Percentiles rank a stretch among this genome's conserved stretches.
phyloP scores from a whole-genome alignment of 2,797 vertebrate species.

The Pteronotus mesoamericanus region DNA sequence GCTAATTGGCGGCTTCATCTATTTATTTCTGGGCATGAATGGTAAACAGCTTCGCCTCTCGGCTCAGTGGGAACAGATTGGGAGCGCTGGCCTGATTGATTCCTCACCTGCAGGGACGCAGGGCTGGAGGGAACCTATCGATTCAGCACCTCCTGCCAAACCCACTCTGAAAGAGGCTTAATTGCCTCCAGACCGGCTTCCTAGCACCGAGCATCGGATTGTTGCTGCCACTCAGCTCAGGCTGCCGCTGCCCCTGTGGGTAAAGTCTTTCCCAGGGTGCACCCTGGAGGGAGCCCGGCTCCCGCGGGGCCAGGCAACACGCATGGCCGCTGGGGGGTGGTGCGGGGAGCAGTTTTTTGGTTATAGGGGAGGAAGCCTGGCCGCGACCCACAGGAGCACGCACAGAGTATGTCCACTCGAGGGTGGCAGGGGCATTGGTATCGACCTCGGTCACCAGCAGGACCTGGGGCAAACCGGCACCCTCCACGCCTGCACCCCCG shows the following conservation, averaged over 20 bases:
- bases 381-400: too few species aligned
- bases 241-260: neutral
- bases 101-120: slow-evolving; percentile 59
- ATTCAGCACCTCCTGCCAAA: slow-evolving; percentile 55
- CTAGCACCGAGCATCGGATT: neutral
- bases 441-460: neutral
- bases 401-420: accelerated
- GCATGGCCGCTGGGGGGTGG: accelerated
- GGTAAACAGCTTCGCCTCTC: slow-evolving; percentile 80
- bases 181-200: slow-evolving; percentile 59
- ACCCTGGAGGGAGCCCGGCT: neutral
- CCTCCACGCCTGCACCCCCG: neutral
- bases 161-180: slow-evolving; percentile 63
- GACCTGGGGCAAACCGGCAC: accelerated
- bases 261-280: neutral
- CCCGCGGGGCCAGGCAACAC: too few species aligned
- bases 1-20: slow-evolving; percentile 64
- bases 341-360: too few species aligned
- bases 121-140: slow-evolving; percentile 51
- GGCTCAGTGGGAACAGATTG: slow-evolving; percentile 68
- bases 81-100: slow-evolving; percentile 69
- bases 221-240: neutral
- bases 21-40: slow-evolving; percentile 61
- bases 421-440: accelerated
- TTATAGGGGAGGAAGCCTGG: too few species aligned